Base-by-base conservation (phyloP, 2,797 vertebrate genomes). In the Eulemur rubriventer region DNA sequence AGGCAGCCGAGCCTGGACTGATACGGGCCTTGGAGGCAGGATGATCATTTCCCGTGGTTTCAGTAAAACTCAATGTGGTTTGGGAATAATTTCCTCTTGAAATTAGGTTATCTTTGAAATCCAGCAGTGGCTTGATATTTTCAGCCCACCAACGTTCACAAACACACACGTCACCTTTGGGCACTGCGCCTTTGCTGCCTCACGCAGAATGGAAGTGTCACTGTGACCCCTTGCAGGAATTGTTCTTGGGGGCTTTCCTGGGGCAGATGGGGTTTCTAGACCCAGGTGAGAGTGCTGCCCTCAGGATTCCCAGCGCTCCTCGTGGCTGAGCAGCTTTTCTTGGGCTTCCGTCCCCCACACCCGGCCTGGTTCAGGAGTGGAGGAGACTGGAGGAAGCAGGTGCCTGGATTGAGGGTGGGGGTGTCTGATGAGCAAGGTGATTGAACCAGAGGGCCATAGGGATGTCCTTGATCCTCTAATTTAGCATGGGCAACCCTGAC, bases 51-150 rank as follows among this genome's bases (percentile, higher is more conserved):
- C 63, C 43, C 41, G 28, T 41, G n/a, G 20, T 70, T 80, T 93
- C 28, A 61, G n/a, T 61, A 87, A 87, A 93, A 70, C 38, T 70
- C 75, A 80, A 20, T 20, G 41, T 76, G 55, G 41, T 61, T 50
- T 70, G 65, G 92, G 20, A 38, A 55, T 61, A 33, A 52, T 69
- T 87, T 61, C 81, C 28, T 43, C 50, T 38, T 87, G 92, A 72
- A 87, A 80, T 86, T 35, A 80, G 20, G 75, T 70, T 61, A 80
- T 48, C 52, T 72, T 63, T 38, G 55, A 41, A 38, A 55, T 61
- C 20, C 20, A 33, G n/a, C 13, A 41, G 9, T 87, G 83, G n/a
- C 13, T 41, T 52, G 41, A 50, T 80, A 61, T 80, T 80, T 87
- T 80, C 20, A 79, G 55, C 20, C 52, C 14, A 63, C 22, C 38